Base-by-base conservation (phyloP, 2,113 vertebrate genomes). In the Phodopus roborovskii region DNA sequence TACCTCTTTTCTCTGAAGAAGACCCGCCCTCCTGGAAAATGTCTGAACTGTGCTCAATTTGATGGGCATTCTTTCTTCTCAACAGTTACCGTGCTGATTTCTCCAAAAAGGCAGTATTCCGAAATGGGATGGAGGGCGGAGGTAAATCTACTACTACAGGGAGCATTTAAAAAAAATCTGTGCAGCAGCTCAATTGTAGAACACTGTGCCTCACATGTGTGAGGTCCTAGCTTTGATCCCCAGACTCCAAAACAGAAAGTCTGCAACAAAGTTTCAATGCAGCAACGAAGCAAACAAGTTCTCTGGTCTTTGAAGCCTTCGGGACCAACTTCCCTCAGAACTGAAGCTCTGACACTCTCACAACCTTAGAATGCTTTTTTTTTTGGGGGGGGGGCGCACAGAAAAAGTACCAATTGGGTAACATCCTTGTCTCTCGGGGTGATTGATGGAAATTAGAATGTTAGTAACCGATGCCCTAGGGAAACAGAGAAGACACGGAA, bases 111-210 rank as follows among this genome's bases (percentile, higher is more conserved):
- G n/a, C 8, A 91, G 86, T 22, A 53, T n/a, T 84, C 81, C n/a
- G 81, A n/a, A 42, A 60, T 1, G 20, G 42, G n/a, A 7, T 26
- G 15, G 13, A 12, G 53, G 53, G 36, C 28, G 36, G 70, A 42
- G 19, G 30, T 36, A 13, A 60, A 24, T 39, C 68, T 64, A 83
- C 68, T 64, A 83, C 16, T 45, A 30, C 28, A 77, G 73, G 42
- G 83, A 85, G 20, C 92, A 84, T 22, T 88, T 64, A 58, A 33
- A 95, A 95, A 92, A 62, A 66, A 88, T 39, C 88, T 88, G 71
- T 60, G 26, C 12, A 53, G 19, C 7, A 4, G 48, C 58, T 42
- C 78, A 75, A 20, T 48, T 7, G 15, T 11, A 9, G 3, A 28
- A n/a, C n/a, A 8, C 17, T 42, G 20, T 28, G 28, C 70, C 28